Conservation (phyloP, 2,888 invertebrate species). For the Pogonocherus hispidulus region DNA sequence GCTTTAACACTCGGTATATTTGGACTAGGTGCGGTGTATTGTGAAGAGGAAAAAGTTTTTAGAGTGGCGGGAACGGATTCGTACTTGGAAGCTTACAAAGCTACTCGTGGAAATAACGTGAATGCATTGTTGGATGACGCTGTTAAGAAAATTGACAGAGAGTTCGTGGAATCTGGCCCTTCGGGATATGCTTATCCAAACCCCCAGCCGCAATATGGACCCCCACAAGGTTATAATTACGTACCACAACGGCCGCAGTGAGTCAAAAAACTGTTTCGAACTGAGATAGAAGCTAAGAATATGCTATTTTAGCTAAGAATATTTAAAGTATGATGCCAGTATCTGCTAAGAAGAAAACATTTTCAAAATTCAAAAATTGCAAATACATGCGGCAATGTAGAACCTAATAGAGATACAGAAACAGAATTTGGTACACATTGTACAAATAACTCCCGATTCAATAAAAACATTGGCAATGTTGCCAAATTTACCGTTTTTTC, state of each 20-base stretch:
- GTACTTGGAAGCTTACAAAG: conserved; percentile 77
- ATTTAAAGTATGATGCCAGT: too few species aligned
- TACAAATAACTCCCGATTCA: too few species aligned
- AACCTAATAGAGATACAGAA: too few species aligned
- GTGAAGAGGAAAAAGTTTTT: conserved; percentile 26
- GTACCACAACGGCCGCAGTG: conserved; percentile 39
- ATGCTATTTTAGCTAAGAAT: background rate
- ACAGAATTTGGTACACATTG: too few species aligned
- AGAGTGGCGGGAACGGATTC: conserved; percentile 68
- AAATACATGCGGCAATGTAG: too few species aligned
- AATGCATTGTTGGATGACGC: conserved; percentile 65
- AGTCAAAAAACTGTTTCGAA: too few species aligned
- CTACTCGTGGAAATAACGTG: conserved; percentile 72
- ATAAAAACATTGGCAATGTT: too few species aligned
- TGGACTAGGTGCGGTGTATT: background rate
- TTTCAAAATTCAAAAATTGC: too few species aligned
- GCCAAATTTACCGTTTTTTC: too few species aligned
- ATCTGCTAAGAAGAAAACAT: too few species aligned
- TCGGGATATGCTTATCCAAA: conserved; percentile 67
- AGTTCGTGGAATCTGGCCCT: conserved; percentile 64
- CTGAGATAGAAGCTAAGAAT: too few species aligned
- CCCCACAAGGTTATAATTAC: conserved; percentile 58
- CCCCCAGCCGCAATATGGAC: conserved; percentile 62
- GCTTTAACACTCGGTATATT: background rate
- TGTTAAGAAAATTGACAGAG: conserved; percentile 69